These are phyloP conservation scores for Epizoanthus scotinus DNA, from an alignment of 92 coral and sea anemone genomes.

Conservation along the genomic window DNA sequence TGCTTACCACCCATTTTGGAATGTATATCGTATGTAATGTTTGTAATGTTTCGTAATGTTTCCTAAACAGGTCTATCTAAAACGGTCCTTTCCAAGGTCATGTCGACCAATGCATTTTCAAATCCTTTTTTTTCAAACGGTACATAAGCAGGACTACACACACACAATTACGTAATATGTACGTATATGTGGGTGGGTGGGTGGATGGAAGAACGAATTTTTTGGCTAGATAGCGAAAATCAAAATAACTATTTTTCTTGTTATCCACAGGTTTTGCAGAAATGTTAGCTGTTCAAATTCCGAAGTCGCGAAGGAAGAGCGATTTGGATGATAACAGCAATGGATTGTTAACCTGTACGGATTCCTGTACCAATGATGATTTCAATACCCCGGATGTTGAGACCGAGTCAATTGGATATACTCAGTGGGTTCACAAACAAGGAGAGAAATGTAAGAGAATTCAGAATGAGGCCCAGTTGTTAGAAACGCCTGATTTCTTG, in stretches of 20 bases:
- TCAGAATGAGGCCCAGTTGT: conserved; percentile 7
- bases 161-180: no score
- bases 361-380: no score
- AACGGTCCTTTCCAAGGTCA: no score
- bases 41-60: no score
- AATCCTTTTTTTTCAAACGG: no score
- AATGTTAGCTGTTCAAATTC: background rate
- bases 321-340: background rate
- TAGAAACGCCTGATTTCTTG: conserved; percentile 1
- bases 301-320: background rate
- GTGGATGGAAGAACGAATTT: background rate
- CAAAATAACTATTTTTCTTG: background rate
- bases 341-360: no score
- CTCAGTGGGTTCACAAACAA: conserved; percentile 89
- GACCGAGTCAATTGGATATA: conserved; percentile 43
- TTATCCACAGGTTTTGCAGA: background rate
- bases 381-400: conserved; percentile 5
- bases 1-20: no score
- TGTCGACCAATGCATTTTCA: no score
- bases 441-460: conserved; percentile 54
- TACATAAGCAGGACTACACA: no score
- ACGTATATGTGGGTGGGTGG: background rate
- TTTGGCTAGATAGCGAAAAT: no score
- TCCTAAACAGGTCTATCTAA: no score
- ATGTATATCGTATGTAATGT: no score